Conservation (phyloP, 2,888 invertebrate genomes). For the Acanthopleura granulata region DNA sequence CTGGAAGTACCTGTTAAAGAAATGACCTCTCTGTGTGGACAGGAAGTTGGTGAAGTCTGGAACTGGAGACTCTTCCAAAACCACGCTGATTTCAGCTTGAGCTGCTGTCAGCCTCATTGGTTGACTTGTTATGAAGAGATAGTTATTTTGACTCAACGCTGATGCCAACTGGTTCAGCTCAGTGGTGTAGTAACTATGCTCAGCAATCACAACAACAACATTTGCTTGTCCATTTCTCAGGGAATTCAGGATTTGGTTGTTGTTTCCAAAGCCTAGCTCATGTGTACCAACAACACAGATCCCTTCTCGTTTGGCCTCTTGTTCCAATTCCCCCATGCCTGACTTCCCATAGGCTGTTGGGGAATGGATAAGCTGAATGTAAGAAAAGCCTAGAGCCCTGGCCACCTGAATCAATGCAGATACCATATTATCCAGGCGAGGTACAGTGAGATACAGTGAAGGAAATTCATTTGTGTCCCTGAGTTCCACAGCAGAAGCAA, state of each 20-base stretch:
- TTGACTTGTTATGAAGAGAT: background rate
- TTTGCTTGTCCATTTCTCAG: slow-evolving; percentile 38
- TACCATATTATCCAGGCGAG: slow-evolving; percentile 52
- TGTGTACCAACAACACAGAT: slow-evolving; percentile 48
- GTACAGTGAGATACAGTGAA: slow-evolving; percentile 57
- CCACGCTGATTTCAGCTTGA: background rate
- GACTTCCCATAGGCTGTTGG: slow-evolving; percentile 38
- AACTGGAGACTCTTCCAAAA: background rate
- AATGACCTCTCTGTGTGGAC: slow-evolving; percentile 31
- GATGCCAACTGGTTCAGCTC: background rate
- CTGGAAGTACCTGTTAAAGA: slow-evolving; percentile 54
- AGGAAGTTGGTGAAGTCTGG: background rate
- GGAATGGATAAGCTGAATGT: slow-evolving; percentile 52
- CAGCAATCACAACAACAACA: slow-evolving; percentile 43
- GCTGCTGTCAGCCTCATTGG: background rate
- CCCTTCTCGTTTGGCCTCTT: slow-evolving; percentile 45
- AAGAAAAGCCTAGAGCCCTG: slow-evolving; percentile 50
- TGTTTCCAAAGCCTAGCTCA: slow-evolving; percentile 29
- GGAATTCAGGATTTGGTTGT: slow-evolving; percentile 31
- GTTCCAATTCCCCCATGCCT: slow-evolving; percentile 41
- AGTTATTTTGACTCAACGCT: background rate
- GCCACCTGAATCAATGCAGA: slow-evolving; percentile 56
- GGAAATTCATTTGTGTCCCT: slow-evolving; percentile 43
- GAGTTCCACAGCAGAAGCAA: slow-evolving; percentile 46
- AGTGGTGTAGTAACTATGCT: background rate